phyloP scores from a whole-genome alignment of 2,888 invertebrate genomes.

The Dusona sp. region DNA sequence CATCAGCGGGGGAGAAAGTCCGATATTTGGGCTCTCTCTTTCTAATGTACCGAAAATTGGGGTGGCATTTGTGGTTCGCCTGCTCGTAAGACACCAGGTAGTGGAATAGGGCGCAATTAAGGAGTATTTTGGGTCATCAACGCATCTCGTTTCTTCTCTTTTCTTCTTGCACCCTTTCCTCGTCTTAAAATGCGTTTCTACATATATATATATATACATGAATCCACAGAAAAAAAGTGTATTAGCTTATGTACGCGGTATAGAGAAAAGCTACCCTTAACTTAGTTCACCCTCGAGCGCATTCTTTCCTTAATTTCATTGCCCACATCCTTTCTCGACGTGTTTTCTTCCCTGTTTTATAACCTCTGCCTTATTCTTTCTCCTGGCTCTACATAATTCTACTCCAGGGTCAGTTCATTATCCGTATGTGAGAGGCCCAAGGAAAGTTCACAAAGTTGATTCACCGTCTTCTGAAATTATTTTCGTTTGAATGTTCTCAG shows the following conservation, averaged over 20 bases:
- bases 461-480: neutral
- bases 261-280: slow-evolving; percentile 28
- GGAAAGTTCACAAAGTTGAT: slow-evolving; percentile 6
- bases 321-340: slow-evolving; percentile 41
- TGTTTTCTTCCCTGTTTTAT: slow-evolving; percentile 32
- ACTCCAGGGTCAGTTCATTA: slow-evolving; percentile 40
- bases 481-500: neutral
- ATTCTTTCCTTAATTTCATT: slow-evolving; percentile 59
- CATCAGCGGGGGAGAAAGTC: slow-evolving; percentile 57
- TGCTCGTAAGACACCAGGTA: slow-evolving; percentile 73
- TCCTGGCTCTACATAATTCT: neutral
- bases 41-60: slow-evolving; percentile 45
- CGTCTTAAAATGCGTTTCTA: neutral
- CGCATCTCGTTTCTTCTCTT: slow-evolving; percentile 56
- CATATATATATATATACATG: neutral
- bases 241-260: slow-evolving; percentile 1
- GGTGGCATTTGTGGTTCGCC: slow-evolving; percentile 67
- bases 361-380: slow-evolving; percentile 27
- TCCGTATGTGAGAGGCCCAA: neutral
- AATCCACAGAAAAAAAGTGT: slow-evolving; percentile 26
- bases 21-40: slow-evolving; percentile 13
- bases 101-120: slow-evolving; percentile 82
- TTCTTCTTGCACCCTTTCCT: slow-evolving; percentile 12
- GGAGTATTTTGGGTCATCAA: slow-evolving; percentile 79
- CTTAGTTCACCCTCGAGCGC: slow-evolving; percentile 40